Conservation (phyloP, 2,888 invertebrate genomes). For the Drosophila anomalata region DNA sequence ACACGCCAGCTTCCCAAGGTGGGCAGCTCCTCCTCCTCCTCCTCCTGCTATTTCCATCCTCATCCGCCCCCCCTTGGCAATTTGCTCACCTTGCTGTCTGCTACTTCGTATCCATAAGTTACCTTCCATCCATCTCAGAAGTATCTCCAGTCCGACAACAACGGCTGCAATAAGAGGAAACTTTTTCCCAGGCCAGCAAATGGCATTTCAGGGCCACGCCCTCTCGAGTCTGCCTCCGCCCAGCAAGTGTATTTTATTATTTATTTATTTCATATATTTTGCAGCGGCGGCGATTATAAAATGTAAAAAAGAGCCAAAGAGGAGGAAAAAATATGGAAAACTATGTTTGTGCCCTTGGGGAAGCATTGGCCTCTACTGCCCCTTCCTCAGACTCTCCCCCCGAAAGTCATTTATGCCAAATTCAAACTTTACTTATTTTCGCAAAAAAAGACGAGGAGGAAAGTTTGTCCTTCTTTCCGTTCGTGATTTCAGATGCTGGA, state of each 20-base stretch:
- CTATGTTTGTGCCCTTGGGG: slow-evolving; percentile 51
- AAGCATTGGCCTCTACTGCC: slow-evolving; percentile 26
- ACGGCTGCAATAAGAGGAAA: slow-evolving; percentile 73
- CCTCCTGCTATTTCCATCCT: neutral
- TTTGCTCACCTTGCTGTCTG: slow-evolving; percentile 59
- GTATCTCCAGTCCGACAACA: slow-evolving; percentile 58
- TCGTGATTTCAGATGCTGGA: slow-evolving; percentile 29
- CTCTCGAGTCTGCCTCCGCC: slow-evolving; percentile 41
- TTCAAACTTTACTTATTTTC: slow-evolving; percentile 77
- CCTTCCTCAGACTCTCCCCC: slow-evolving; percentile 17
- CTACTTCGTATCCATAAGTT: slow-evolving; percentile 68
- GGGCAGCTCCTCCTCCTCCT: slow-evolving; percentile 37
- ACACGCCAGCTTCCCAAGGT: slow-evolving; percentile 76
- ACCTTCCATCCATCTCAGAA: slow-evolving; percentile 58
- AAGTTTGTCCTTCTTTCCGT: slow-evolving; percentile 37
- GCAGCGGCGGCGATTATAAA: slow-evolving; percentile 66
- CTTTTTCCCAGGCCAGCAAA: slow-evolving; percentile 53
- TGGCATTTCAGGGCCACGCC: slow-evolving; percentile 53
- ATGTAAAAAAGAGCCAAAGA: slow-evolving; percentile 25
- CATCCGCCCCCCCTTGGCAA: slow-evolving; percentile 42
- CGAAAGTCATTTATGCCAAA: slow-evolving; percentile 71
- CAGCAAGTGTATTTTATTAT: slow-evolving; percentile 61
- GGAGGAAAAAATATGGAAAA: slow-evolving; percentile 39
- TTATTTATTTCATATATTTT: slow-evolving; percentile 76
- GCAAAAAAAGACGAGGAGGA: slow-evolving; percentile 18